A percentile compares a stretch with the other conserved stretches of the same genome.
Evolutionary conservation across 1,140 invertebrate genomes (phyloP).

Genomic region (Hermatobates lingyangjiaoensis): DNA sequence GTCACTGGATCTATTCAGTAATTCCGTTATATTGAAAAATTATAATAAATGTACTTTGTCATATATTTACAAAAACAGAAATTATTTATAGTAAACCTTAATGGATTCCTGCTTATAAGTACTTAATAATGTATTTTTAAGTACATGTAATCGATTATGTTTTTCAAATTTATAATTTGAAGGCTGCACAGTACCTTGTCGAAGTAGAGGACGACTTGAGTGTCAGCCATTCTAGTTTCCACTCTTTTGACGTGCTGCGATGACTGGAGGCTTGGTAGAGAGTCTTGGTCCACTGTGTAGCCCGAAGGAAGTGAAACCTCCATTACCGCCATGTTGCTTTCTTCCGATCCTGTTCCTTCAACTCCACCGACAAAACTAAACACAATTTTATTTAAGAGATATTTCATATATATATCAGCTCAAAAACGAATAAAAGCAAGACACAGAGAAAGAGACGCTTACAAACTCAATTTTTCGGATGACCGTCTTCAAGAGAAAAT

Average conservation of each 20-base stretch:
- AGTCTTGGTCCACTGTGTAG: conserved; percentile 59
- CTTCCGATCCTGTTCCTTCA: conserved; percentile 21
- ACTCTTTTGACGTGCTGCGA: conserved; percentile 58
- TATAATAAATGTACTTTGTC: too few species aligned
- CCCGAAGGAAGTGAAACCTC: conserved; percentile 70
- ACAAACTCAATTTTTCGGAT: too few species aligned
- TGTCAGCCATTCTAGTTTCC: conserved; percentile 54
- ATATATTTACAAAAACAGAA: too few species aligned
- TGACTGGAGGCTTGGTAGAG: conserved; percentile 47
- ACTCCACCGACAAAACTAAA: neutral
- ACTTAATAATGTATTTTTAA: neutral
- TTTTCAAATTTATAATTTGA: neutral
- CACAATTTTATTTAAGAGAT: too few species aligned
- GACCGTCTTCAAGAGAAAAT: too few species aligned
- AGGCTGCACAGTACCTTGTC: conserved; percentile 50
- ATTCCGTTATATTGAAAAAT: too few species aligned
- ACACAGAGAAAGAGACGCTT: too few species aligned
- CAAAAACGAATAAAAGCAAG: too few species aligned
- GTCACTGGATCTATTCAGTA: too few species aligned
- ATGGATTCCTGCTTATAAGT: too few species aligned
- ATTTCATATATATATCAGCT: too few species aligned
- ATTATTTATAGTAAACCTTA: too few species aligned
- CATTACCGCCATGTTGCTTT: conserved; percentile 79
- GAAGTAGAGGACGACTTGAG: conserved; percentile 68
- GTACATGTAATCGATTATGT: neutral